phyloP scores from a whole-genome alignment of 2,113 vertebrate species.

The Oryzias melastigma region DNA sequence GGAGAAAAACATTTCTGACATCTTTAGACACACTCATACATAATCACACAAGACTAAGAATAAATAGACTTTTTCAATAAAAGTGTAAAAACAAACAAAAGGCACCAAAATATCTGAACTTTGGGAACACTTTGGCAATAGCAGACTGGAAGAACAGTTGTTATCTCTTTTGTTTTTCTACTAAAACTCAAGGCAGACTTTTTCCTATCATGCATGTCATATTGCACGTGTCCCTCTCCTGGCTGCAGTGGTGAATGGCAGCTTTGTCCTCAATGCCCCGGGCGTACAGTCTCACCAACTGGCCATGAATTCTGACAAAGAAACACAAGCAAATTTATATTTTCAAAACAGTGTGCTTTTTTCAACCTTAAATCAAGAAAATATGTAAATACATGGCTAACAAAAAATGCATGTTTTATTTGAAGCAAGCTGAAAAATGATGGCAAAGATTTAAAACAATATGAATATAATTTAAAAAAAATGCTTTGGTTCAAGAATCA shows the following conservation, averaged over 20 bases:
- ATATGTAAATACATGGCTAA: no score
- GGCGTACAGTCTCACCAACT: conserved; percentile 82
- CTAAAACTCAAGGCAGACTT: background rate
- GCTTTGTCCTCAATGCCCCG: conserved; percentile 78
- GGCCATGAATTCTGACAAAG: conserved; percentile 75
- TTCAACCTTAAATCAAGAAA: no score
- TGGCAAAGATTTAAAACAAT: no score
- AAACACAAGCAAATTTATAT: background rate
- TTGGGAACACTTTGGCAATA: conserved; percentile 29
- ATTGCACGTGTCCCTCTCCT: conserved; percentile 31
- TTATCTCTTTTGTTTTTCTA: background rate
- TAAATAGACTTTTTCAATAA: conserved; percentile 29
- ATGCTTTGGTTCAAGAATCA: no score
- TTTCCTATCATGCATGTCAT: conserved; percentile 27
- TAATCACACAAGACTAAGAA: conserved; percentile 4
- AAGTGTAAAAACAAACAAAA: conserved; percentile 4
- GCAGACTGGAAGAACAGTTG: background rate
- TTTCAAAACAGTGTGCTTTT: background rate
- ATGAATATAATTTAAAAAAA: no score
- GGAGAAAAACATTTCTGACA: background rate
- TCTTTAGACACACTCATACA: conserved; percentile 11
- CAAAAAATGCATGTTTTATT: no score
- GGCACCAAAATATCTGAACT: conserved; percentile 26
- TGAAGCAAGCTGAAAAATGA: no score
- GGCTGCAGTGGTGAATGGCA: conserved; percentile 1